These are phyloP conservation scores for Dynastes hyllus DNA, from an alignment of 2,888 invertebrate genomes.

Conservation along the genomic window DNA sequence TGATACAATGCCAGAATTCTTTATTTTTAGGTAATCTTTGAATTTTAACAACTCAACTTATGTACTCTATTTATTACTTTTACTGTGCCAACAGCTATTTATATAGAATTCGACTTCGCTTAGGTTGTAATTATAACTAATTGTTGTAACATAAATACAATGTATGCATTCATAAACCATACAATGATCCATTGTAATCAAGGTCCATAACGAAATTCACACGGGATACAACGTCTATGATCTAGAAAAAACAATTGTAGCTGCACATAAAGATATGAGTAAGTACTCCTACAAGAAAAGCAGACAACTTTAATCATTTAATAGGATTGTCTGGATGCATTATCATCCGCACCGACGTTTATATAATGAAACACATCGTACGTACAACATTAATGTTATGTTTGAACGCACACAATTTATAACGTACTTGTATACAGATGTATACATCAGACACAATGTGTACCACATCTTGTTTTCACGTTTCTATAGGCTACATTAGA, in stretches of 20 bases:
- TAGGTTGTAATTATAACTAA: not conserved
- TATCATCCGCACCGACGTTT: constrained; percentile 30
- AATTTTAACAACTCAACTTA: no score
- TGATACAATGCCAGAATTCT: no score
- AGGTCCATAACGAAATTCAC: constrained; percentile 45
- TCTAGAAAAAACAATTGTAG: constrained; percentile 4
- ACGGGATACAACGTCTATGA: constrained; percentile 21
- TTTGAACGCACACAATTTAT: not conserved
- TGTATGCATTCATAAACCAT: not conserved
- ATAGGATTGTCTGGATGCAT: constrained; percentile 38
- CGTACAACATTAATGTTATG: not conserved
- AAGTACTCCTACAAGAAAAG: constrained; percentile 16
- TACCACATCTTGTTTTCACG: no score
- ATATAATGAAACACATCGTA: constrained; percentile 10
- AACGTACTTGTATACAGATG: not conserved
- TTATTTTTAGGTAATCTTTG: no score
- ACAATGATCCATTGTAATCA: constrained; percentile 41
- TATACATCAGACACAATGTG: not conserved
- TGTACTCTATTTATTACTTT: not conserved
- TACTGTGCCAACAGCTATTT: not conserved
- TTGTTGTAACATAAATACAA: no score
- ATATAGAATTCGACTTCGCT: not conserved
- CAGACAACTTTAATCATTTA: constrained; percentile 44
- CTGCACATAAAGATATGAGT: not conserved
- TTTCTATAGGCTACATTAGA: no score